A percentile compares a stretch with the other conserved stretches of the same genome.
Evolutionary conservation across 2,797 vertebrate species (phyloP).

Genomic region (Leptatherina wallacei): DNA sequence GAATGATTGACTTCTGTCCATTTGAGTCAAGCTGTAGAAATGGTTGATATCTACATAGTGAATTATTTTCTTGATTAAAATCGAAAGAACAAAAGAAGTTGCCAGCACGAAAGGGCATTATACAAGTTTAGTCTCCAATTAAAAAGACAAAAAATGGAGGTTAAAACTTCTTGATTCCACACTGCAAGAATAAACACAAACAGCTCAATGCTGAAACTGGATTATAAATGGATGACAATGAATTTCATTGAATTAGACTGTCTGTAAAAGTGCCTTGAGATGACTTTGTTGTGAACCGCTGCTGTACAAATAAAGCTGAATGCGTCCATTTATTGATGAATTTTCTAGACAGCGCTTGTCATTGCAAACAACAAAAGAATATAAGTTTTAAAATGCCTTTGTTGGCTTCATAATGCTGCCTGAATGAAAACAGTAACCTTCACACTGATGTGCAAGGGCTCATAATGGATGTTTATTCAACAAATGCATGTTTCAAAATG

Average conservation of each 20-base stretch:
- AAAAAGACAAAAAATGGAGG: not conserved
- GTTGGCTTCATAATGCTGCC: not conserved
- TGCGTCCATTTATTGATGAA: not conserved
- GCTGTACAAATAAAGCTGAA: not conserved
- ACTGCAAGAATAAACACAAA: not conserved
- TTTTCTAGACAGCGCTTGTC: not conserved
- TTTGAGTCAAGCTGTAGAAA: not conserved
- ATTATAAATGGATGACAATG: not conserved
- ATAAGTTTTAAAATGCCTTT: slow-evolving; percentile 7
- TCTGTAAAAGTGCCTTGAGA: not conserved
- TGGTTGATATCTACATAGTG: not conserved
- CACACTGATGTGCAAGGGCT: not conserved
- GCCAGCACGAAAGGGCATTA: no score
- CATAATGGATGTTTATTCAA: slow-evolving; percentile 15
- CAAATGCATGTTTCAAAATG: not conserved
- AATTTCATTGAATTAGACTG: not conserved
- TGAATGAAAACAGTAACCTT: slow-evolving; percentile 19
- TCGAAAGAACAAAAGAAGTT: no score
- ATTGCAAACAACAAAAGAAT: not conserved
- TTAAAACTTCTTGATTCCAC: not conserved
- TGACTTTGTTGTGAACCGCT: not conserved
- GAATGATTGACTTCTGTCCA: not conserved
- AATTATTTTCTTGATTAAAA: not conserved
- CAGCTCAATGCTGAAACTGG: not conserved
- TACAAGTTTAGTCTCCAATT: not conserved